phyloP scores from a whole-genome alignment of 2,888 invertebrate genomes.

The Ptychoptera albimana region DNA sequence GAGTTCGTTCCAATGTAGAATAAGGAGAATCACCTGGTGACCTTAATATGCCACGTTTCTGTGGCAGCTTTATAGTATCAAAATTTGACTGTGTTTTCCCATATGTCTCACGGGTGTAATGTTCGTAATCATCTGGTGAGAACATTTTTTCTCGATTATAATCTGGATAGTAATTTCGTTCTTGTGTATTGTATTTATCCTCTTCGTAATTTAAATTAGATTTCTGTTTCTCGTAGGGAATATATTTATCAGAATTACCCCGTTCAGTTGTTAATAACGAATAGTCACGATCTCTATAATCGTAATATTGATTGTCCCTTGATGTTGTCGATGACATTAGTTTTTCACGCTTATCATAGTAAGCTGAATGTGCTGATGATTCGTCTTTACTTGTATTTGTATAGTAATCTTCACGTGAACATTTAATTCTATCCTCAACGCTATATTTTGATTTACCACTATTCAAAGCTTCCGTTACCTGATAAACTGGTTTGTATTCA shows the following conservation, averaged over 20 bases:
- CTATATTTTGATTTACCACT: background rate
- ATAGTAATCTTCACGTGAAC: background rate
- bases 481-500: slow-evolving; percentile 14
- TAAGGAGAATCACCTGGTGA: slow-evolving; percentile 25
- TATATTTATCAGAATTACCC: too few species aligned
- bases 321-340: too few species aligned
- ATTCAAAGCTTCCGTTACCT: background rate
- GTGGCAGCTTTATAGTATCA: slow-evolving; percentile 15
- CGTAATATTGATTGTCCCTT: too few species aligned
- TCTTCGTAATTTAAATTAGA: background rate
- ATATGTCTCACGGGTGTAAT: background rate
- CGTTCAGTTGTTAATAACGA: too few species aligned
- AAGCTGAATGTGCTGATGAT: too few species aligned
- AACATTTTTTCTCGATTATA: too few species aligned
- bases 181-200: background rate
- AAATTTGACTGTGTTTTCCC: slow-evolving; percentile 23
- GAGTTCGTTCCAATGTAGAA: slow-evolving; percentile 20
- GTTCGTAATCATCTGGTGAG: background rate
- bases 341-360: too few species aligned
- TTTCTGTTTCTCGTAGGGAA: background rate
- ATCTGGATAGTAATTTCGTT: too few species aligned
- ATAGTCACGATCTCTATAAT: too few species aligned
- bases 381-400: background rate
- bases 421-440: slow-evolving; percentile 1
- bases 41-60: slow-evolving; percentile 21